phyloP scores from a whole-genome alignment of 2,888 invertebrate species.

The Crossocerus cetratus region DNA sequence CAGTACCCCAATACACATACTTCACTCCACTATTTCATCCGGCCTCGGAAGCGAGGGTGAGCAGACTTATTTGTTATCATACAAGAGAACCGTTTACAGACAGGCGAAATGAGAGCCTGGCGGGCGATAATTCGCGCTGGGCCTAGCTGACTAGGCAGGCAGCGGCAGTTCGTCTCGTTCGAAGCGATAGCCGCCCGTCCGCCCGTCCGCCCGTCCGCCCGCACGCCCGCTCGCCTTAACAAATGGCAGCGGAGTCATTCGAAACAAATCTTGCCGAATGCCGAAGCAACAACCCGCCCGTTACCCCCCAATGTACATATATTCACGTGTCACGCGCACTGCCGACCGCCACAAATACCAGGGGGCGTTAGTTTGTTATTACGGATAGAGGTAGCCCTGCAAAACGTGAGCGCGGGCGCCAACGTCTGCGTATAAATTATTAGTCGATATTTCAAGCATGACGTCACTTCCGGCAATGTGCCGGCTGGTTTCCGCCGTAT shows the following conservation, averaged over 20 bases:
- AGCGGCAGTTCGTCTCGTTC: no score
- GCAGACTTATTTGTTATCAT: no score
- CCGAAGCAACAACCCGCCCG: neutral
- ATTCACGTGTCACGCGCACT: conserved; percentile 21
- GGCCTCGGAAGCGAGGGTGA: no score
- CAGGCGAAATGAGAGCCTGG: no score
- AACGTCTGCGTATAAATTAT: conserved; percentile 75
- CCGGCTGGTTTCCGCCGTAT: conserved; percentile 73
- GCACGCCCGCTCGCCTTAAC: neutral
- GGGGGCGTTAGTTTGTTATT: conserved; percentile 64
- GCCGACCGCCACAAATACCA: conserved; percentile 31
- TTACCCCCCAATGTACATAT: neutral
- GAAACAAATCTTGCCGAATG: conserved; percentile 18
- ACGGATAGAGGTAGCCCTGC: conserved; percentile 58
- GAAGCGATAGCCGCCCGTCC: neutral
- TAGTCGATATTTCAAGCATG: conserved; percentile 75
- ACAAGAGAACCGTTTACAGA: no score
- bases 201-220: neutral
- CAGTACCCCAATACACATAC: no score
- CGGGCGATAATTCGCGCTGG: no score
- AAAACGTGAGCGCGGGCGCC: conserved; percentile 64
- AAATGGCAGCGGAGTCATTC: neutral
- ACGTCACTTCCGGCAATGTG: conserved; percentile 76
- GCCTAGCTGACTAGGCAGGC: no score
- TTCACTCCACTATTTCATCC: no score